These are phyloP conservation scores for Loris lydekkerianus DNA, from an alignment of 2,797 vertebrate species.

Conservation along the genomic window DNA sequence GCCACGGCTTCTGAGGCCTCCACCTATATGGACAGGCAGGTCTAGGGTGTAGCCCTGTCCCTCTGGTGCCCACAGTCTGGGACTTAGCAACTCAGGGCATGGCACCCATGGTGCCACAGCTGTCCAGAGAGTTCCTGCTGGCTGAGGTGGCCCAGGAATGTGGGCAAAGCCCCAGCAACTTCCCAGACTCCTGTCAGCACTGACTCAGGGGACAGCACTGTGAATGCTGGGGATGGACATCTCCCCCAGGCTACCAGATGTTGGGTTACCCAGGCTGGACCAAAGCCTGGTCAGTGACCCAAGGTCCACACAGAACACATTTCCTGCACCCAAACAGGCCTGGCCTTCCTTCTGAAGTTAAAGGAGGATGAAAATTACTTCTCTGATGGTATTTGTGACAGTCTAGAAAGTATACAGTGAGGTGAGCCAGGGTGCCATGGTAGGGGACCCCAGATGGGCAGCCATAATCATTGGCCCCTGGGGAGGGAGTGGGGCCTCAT, in stretches of 20 bases:
- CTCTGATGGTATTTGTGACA: not conserved
- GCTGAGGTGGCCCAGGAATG: not conserved
- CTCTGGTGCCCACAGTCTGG: too few species aligned
- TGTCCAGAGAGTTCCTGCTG: not conserved
- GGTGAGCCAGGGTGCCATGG: not conserved
- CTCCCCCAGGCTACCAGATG: not conserved
- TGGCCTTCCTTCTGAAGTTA: not conserved
- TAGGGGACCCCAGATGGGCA: rapidly evolving
- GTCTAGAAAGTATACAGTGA: rapidly evolving
- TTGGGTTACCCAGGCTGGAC: not conserved
- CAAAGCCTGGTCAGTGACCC: not conserved
- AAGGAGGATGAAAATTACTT: not conserved
- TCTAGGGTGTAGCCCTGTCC: not conserved
- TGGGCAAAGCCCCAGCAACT: rapidly evolving
- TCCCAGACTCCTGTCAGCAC: not conserved
- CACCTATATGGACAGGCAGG: not conserved
- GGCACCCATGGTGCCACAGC: not conserved
- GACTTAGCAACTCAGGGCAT: not conserved
- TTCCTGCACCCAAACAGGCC: not conserved
- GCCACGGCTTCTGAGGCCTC: not conserved
- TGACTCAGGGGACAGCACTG: rapidly evolving
- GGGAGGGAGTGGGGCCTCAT: not conserved
- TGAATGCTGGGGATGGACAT: rapidly evolving
- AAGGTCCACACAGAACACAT: rapidly evolving
- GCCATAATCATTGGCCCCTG: rapidly evolving